These are phyloP conservation scores for Pristionchus fissidentatus DNA, from an alignment of 2,888 invertebrate genomes.

Conservation along the genomic window DNA sequence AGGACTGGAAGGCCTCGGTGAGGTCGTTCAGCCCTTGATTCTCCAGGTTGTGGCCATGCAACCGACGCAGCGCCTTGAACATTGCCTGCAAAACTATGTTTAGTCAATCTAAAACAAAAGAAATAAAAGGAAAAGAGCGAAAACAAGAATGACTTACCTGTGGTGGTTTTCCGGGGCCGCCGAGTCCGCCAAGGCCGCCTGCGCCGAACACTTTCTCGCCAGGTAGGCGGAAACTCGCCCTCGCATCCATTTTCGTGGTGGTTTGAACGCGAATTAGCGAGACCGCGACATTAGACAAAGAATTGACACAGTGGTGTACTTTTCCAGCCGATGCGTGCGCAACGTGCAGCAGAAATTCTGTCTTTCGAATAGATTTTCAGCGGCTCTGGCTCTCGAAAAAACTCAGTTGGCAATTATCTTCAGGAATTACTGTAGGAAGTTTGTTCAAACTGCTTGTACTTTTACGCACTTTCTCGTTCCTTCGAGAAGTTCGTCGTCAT, in stretches of 20 bases:
- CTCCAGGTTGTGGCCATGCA: constrained; percentile 75
- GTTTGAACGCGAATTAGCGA: constrained; percentile 41
- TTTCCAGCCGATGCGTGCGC: no score
- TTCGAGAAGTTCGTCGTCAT: neutral
- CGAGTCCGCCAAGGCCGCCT: neutral
- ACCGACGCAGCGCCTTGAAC: constrained; percentile 74
- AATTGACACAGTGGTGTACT: neutral
- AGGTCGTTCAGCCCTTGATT: constrained; percentile 75
- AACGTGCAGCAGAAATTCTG: no score
- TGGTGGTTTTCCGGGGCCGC: constrained; percentile 43
- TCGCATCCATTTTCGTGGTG: constrained; percentile 42
- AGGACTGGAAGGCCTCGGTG: constrained; percentile 74
- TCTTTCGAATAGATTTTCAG: no score
- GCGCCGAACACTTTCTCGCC: constrained; percentile 47
- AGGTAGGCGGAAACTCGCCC: constrained; percentile 48
- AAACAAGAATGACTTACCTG: constrained; percentile 13
- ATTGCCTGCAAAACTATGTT: constrained; percentile 51
- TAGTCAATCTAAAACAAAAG: neutral
- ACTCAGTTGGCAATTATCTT: no score
- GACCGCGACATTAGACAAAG: constrained; percentile 35
- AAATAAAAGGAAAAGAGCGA: neutral
- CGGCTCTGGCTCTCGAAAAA: no score
- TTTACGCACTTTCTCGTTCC: neutral
- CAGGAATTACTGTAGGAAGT: neutral
- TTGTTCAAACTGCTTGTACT: constrained; percentile 3